Evolutionary conservation across 2,888 invertebrate genomes (phyloP).

Genomic region (Kryphioiulus occultus): DNA sequence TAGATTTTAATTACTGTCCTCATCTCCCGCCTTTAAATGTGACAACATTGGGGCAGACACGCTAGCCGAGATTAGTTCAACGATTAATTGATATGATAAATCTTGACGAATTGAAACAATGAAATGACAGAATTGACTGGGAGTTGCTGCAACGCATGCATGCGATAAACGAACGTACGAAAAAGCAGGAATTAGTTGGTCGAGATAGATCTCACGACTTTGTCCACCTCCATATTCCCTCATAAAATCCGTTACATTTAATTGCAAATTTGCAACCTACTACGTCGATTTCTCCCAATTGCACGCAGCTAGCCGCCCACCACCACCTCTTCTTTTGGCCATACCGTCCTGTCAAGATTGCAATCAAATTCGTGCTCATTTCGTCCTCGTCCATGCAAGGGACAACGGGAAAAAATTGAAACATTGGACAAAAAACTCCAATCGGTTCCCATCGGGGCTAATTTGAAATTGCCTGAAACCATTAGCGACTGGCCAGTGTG

Average conservation of each 20-base stretch:
- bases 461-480: neutral
- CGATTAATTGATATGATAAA: slow-evolving; percentile 45
- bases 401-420: slow-evolving; percentile 30
- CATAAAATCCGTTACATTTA: slow-evolving; percentile 18
- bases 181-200: slow-evolving; percentile 1
- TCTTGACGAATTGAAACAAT: slow-evolving; percentile 42
- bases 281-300: neutral
- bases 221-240: slow-evolving; percentile 32
- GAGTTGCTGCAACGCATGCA: neutral
- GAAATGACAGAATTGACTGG: slow-evolving; percentile 32
- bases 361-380: slow-evolving; percentile 47
- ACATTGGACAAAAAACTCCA: neutral
- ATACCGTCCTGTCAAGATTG: slow-evolving; percentile 46
- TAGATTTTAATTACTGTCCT: slow-evolving; percentile 26
- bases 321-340: slow-evolving; percentile 19
- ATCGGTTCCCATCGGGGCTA: neutral
- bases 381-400: slow-evolving; percentile 42
- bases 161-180: neutral
- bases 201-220: slow-evolving; percentile 21
- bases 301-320: neutral
- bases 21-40: slow-evolving; percentile 20
- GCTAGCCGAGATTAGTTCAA: slow-evolving; percentile 18
- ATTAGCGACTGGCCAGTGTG: neutral
- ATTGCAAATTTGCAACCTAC: slow-evolving; percentile 1
- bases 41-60: slow-evolving; percentile 26